These are phyloP conservation scores for Laticauda laticaudata DNA, from an alignment of 2,113 vertebrate species.

Conservation along the genomic window DNA sequence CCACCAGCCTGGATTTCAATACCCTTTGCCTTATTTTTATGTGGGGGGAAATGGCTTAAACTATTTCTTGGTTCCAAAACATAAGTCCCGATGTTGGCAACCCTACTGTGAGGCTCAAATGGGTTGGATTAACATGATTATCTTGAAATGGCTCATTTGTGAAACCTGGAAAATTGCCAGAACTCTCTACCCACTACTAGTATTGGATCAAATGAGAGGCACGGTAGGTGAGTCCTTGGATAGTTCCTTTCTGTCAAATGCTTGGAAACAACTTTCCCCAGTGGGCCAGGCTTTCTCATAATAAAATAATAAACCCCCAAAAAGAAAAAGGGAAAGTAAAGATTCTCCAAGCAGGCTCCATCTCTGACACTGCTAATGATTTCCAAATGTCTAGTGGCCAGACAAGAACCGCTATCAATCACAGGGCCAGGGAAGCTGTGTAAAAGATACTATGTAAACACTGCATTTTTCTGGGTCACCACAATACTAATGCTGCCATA, in stretches of 20 bases:
- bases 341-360: constrained; percentile 14
- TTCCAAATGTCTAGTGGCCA: constrained; percentile 20
- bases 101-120: neutral
- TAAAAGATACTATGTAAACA: constrained; percentile 26
- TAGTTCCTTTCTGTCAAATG: neutral
- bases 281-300: constrained; percentile 1
- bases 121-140: neutral
- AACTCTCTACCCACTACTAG: neutral
- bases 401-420: constrained; percentile 24
- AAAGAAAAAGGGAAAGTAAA: constrained; percentile 7
- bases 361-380: constrained; percentile 26
- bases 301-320: constrained; percentile 15
- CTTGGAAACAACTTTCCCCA: neutral
- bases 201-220: neutral
- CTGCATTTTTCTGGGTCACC: constrained; percentile 28
- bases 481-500: constrained; percentile 27
- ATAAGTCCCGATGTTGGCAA: neutral
- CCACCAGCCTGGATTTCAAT: neutral
- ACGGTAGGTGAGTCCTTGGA: neutral
- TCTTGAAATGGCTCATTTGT: neutral
- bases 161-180: neutral
- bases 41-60: neutral
- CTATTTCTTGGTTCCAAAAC: neutral
- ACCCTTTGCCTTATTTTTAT: neutral
- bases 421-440: constrained; percentile 4